These are phyloP conservation scores for Ophion slaviceki DNA, from an alignment of 2,888 invertebrate genomes.

Conservation along the genomic window DNA sequence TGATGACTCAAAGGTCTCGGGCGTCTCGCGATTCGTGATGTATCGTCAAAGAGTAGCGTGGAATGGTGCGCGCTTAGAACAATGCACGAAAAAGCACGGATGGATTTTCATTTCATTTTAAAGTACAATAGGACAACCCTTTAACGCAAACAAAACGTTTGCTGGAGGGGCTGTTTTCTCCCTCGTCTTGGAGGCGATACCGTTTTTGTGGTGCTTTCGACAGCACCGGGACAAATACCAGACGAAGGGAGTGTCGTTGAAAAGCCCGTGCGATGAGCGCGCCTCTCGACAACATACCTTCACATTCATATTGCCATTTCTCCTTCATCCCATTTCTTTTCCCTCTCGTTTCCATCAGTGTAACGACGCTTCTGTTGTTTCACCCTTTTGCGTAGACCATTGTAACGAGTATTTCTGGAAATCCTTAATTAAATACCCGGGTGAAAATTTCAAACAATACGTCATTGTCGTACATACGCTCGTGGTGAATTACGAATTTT, in stretches of 20 bases:
- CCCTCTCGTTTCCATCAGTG: slow-evolving; percentile 42
- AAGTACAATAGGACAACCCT: slow-evolving; percentile 62
- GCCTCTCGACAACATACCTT: slow-evolving; percentile 56
- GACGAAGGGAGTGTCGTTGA: slow-evolving; percentile 54
- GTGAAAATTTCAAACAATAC: slow-evolving; percentile 16
- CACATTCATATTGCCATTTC: slow-evolving; percentile 53
- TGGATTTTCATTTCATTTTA: slow-evolving; percentile 64
- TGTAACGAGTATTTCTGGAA: slow-evolving; percentile 32
- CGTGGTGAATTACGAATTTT: background rate
- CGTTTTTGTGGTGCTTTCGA: slow-evolving; percentile 56
- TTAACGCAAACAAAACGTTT: slow-evolving; percentile 58
- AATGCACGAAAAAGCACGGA: slow-evolving; percentile 59
- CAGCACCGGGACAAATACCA: slow-evolving; percentile 51
- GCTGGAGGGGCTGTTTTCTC: slow-evolving; percentile 4
- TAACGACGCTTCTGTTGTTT: slow-evolving; percentile 48
- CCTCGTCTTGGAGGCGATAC: slow-evolving; percentile 28
- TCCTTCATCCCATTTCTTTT: slow-evolving; percentile 23
- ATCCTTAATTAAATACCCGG: slow-evolving; percentile 51
- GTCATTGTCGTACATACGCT: background rate
- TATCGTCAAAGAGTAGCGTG: slow-evolving; percentile 15
- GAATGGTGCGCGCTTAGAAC: slow-evolving; percentile 43
- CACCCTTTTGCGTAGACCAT: slow-evolving; percentile 33
- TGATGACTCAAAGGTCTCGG: slow-evolving; percentile 50
- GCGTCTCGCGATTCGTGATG: slow-evolving; percentile 14
- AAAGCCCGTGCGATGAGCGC: slow-evolving; percentile 41